Evolutionary conservation across 2,797 vertebrate species (phyloP).

Genomic region (Sebastes umbrosus): DNA sequence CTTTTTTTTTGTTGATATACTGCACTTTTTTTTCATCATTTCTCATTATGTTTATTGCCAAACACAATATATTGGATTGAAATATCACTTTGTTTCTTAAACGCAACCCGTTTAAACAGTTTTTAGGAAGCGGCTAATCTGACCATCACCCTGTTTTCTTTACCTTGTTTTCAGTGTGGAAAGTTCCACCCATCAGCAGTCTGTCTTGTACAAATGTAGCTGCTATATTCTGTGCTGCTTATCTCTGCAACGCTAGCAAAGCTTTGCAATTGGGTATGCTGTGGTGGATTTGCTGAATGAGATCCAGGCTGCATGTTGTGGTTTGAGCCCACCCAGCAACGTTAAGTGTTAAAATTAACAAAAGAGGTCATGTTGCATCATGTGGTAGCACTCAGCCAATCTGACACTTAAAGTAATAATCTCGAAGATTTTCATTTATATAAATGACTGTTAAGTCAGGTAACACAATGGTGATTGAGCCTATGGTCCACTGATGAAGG

Average conservation of each 20-base stretch:
- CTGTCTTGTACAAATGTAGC: neutral
- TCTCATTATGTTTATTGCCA: neutral
- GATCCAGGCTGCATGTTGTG: no score
- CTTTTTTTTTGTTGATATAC: neutral
- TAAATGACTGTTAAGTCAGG: neutral
- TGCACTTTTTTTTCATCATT: constrained; percentile 23
- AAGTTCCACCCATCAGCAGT: neutral
- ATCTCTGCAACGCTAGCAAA: neutral
- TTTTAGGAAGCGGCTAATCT: neutral
- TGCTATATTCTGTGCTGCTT: neutral
- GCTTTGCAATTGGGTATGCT: neutral
- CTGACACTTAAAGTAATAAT: no score
- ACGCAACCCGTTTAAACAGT: neutral
- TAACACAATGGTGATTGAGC: neutral
- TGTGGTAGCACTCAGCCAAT: neutral
- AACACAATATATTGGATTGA: neutral
- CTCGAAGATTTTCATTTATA: no score
- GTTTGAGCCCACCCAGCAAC: no score
- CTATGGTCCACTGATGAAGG: neutral
- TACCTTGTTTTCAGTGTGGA: neutral
- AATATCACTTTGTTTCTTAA: neutral
- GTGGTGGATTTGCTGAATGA: no score
- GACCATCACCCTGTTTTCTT: neutral
- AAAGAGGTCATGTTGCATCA: no score
- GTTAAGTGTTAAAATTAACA: no score